Evolutionary conservation across 2,888 invertebrate species (phyloP), one percentile per base, ranked within the genome.

Genomic region (Aricia artaxerxes): DNA sequence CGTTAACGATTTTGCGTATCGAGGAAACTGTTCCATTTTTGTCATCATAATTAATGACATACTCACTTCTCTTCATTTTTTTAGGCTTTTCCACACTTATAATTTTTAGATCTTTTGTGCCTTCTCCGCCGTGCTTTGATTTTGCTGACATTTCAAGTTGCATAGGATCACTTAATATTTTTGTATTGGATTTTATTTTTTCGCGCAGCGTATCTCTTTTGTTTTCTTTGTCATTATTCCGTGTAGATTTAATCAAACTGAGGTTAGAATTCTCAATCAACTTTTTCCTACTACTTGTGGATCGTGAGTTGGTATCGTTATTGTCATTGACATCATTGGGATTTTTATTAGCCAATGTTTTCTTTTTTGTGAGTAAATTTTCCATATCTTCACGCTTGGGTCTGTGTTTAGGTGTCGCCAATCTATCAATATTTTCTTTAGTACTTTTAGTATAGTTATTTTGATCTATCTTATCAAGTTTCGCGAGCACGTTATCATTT

Each of bases 1-100:
- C 87, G 80, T 90, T 83, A 85, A 88, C 88, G 76, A 93, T 86
- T 90, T 94, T 93, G 83, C 91, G 89, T 81, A 94, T 86, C 16
- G 94, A 94, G 11, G 94, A 91, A 4, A 94, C 92, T 11, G 93
- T 93, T 82, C 94, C 94, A 81, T 94, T 91, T 87, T 94, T 93
- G 81, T 94, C 94, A 81, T 94, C 92, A 80, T 94, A 94, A 83
- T 94, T 94, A 80, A 94, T 93, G 16, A 94, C 91, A 82, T 93
- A 93, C 87, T 92, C 91, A 84, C 88, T 91, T 83, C 89, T 86
- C 82, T 86, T 89, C 16, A 88, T 84, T 78, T 86, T 86, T 83
- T 84, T 86, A 57, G 86, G 79, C 64, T 81, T 84, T 79, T 84
- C 82, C 82, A 83, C 78, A 82, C 84, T 82, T 83, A 83, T 69